Percentiles rank a stretch among this genome's conserved stretches.
These are phyloP conservation scores for Pipistrellus pipistrellus DNA, from an alignment of 2,797 vertebrate genomes.

Conservation along the genomic window DNA sequence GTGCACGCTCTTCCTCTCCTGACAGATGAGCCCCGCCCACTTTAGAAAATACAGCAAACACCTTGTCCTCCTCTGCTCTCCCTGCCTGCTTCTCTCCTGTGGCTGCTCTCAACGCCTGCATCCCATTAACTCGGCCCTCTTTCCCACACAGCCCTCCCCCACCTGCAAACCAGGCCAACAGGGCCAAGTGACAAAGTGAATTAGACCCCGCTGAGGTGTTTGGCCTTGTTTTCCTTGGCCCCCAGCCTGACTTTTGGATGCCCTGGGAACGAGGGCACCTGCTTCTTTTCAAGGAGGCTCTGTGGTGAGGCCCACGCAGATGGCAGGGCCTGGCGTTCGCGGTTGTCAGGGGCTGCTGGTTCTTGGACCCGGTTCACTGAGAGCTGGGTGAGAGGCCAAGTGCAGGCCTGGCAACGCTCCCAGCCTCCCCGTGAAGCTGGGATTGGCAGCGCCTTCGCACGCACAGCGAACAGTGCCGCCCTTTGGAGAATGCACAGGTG, in stretches of 20 bases:
- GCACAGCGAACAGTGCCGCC: fast-evolving
- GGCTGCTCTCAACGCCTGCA: not conserved
- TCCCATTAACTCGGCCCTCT: not conserved
- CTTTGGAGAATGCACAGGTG: not conserved
- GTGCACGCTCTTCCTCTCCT: not conserved
- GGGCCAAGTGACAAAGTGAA: conserved; percentile 39
- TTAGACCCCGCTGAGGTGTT: not conserved
- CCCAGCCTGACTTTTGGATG: not conserved
- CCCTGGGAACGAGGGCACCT: conserved; percentile 31
- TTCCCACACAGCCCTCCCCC: not conserved
- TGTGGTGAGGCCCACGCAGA: not conserved
- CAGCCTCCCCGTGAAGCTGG: too few relatives aligned
- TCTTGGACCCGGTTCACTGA: conserved; percentile 1
- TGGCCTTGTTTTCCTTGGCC: conserved; percentile 51
- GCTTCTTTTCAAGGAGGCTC: conserved; percentile 34
- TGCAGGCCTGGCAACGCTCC: not conserved
- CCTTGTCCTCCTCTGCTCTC: not conserved
- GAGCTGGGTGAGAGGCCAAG: not conserved
- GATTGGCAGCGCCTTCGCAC: not conserved
- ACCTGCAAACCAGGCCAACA: not conserved
- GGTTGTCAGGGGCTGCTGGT: not conserved
- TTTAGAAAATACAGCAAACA: not conserved
- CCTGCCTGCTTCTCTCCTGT: not conserved
- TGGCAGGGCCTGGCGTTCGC: not conserved
- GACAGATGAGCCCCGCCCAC: not conserved